Percentiles rank a stretch among this genome's conserved stretches.
Evolutionary conservation across 1,140 invertebrate species (phyloP).

Genomic region (Phymorhynchus buccinoides): DNA sequence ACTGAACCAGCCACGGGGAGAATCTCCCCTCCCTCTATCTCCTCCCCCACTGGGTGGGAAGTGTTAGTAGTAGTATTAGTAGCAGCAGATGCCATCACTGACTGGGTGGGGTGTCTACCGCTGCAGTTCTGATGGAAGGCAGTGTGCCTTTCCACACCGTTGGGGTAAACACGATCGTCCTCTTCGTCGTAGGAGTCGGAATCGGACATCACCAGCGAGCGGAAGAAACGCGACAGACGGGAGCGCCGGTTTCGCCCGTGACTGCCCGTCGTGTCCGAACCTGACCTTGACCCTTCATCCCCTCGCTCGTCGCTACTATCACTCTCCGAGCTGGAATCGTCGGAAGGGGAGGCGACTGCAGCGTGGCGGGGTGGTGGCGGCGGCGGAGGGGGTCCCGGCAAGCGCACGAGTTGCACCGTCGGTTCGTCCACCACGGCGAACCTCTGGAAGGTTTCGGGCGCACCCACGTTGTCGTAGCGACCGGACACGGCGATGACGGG

Average conservation of each 20-base stretch:
- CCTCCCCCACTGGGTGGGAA: neutral
- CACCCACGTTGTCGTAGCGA: neutral
- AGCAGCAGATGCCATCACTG: neutral
- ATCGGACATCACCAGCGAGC: constrained; percentile 30
- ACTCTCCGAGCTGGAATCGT: constrained; percentile 13
- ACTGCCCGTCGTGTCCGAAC: constrained; percentile 2
- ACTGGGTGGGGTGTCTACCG: neutral
- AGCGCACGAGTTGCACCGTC: neutral
- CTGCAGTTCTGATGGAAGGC: neutral
- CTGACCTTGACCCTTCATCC: constrained; percentile 9
- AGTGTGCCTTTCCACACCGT: neutral
- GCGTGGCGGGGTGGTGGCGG: too few species aligned
- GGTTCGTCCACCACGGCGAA: neutral
- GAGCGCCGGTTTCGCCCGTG: constrained; percentile 27
- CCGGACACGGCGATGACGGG: neutral
- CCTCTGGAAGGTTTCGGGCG: constrained; percentile 13
- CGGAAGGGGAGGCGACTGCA: constrained; percentile 3
- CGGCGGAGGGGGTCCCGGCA: neutral
- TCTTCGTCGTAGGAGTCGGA: constrained; percentile 25
- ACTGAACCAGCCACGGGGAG: neutral
- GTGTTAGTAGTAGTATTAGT: too few species aligned
- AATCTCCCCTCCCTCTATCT: neutral
- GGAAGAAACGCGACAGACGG: constrained; percentile 30
- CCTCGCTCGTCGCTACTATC: constrained; percentile 28
- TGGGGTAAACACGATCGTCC: neutral